phyloP scores from a whole-genome alignment of 2,888 invertebrate genomes.

The Lampropteryx suffumata region DNA sequence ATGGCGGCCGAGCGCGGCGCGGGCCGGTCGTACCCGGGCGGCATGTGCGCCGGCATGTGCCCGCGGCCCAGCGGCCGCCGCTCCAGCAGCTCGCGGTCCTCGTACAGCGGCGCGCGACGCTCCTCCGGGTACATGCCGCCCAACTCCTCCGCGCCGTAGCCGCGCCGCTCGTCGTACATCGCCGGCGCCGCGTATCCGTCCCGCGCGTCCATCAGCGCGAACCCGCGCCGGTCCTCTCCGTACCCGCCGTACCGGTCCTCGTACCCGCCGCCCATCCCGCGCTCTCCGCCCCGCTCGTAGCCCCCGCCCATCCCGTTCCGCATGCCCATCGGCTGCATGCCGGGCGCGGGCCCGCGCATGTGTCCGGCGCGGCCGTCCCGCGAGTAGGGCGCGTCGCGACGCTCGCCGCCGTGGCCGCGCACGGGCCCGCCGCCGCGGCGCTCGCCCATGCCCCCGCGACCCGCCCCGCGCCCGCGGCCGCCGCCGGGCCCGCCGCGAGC shows the following conservation, averaged over 20 bases:
- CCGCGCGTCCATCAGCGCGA: conserved; percentile 67
- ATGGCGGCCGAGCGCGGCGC: conserved; percentile 59
- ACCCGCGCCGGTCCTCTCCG: conserved; percentile 73
- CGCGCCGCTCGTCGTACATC: conserved; percentile 36
- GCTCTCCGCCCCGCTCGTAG: conserved; percentile 62
- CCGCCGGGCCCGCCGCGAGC: conserved; percentile 77
- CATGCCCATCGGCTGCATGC: conserved; percentile 61
- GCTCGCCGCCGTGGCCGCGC: conserved; percentile 52
- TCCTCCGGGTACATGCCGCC: conserved; percentile 51
- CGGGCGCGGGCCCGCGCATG: conserved; percentile 48
- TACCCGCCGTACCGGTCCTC: conserved; percentile 73
- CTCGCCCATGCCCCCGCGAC: conserved; percentile 54
- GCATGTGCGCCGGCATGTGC: conserved; percentile 47
- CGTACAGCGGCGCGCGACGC: conserved; percentile 61
- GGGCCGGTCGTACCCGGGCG: conserved; percentile 60
- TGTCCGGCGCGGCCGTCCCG: conserved; percentile 52
- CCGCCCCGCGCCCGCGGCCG: conserved; percentile 62
- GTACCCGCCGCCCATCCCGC: conserved; percentile 48
- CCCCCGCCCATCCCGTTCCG: conserved; percentile 54
- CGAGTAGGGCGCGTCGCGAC: conserved; percentile 63
- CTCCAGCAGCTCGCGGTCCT: conserved; percentile 65
- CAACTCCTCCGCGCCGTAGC: conserved; percentile 32
- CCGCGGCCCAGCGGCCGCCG: conserved; percentile 54
- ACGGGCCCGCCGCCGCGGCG: conserved; percentile 58
- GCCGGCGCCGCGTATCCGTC: conserved; percentile 66